Base-by-base conservation (phyloP, 2,113 vertebrate genomes). In the Microcebus jonahi region DNA sequence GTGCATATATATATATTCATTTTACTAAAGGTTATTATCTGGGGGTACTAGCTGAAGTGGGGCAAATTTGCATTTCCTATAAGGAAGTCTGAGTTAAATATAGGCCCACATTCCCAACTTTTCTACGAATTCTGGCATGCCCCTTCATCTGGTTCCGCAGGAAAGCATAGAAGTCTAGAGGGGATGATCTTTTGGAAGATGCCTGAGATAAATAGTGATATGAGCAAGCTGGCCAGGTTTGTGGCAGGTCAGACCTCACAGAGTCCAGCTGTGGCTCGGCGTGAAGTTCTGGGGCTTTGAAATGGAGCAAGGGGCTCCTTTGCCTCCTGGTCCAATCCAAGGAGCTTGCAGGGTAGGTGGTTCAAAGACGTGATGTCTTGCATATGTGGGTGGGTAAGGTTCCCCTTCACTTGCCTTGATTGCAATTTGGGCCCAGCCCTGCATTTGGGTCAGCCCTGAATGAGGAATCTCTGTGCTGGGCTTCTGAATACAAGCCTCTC, bases 11-110 rank as follows among this genome's bases (percentile, higher is more conserved):
- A 11, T 36, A 36, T 88, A 45, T 84, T 53, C 7, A 82, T 81
- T 82, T 90, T 29, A 65, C 76, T 83, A 14, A 91, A 93, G 48
- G 23, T 85, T 65, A 85, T 85, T 94, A 85, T 61, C 39, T 76
- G 50, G 15, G 71, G 12, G 4, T 36, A 59, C 71, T 77, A 85
- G 9, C 25, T 90, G 34, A 89, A 67, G 6, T 23, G 83, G 50
- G 59, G 36, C 34, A 82, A 88, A 81, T 94, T 29, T 77, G 48
- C 17, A 50, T 86, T 89, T 87, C 36, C 31, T 20, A 11, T n/a
- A 80, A 93, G 84, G 50, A 96, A 93, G 88, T 70, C 2, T 39
- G 34, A 83, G 31, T 53, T 63, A 79, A 83, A 34, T 21, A 42
- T 5, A 85, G 2, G 15, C 45, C 55, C 45, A 39, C 27, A 92